Percentiles rank a stretch among this genome's conserved stretches.
Evolutionary conservation across 2,113 vertebrate genomes (phyloP).

Genomic region (Montifringilla adamsi): DNA sequence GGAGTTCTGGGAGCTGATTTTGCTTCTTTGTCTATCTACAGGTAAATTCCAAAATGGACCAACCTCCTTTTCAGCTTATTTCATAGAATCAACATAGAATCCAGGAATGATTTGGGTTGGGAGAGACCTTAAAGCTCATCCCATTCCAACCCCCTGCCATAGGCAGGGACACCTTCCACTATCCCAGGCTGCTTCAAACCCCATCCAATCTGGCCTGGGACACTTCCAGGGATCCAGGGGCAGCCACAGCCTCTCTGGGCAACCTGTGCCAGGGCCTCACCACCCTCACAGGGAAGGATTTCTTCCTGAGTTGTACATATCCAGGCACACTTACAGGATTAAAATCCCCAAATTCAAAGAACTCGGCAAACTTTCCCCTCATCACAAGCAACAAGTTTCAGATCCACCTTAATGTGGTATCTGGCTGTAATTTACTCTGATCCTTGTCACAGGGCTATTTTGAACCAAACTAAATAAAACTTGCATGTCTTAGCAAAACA

Average conservation of each 20-base stretch:
- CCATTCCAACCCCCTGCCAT: neutral
- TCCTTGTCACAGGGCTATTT: slow-evolving; percentile 21
- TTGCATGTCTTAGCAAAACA: slow-evolving; percentile 38
- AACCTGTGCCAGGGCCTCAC: neutral
- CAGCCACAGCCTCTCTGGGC: neutral
- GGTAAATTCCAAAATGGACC: neutral
- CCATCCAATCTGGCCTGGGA: fast-evolving
- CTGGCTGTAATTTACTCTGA: neutral
- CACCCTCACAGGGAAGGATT: neutral
- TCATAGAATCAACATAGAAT: fast-evolving
- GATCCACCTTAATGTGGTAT: neutral
- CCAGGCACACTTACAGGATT: neutral
- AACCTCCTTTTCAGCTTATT: neutral
- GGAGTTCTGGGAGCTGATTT: neutral
- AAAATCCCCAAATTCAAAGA: neutral
- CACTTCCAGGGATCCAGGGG: neutral
- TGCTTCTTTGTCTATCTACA: neutral
- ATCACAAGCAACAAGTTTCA: neutral
- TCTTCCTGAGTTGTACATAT: neutral
- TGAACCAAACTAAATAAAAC: slow-evolving; percentile 48
- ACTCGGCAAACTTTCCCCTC: neutral
- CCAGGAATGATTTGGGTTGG: neutral
- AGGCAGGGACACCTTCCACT: neutral
- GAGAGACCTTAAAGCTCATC: neutral
- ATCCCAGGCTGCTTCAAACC: neutral